Percentiles rank a stretch among this genome's conserved stretches.
Evolutionary conservation across 2,888 invertebrate species (phyloP).

Genomic region (Mimumesa dahlbomi): DNA sequence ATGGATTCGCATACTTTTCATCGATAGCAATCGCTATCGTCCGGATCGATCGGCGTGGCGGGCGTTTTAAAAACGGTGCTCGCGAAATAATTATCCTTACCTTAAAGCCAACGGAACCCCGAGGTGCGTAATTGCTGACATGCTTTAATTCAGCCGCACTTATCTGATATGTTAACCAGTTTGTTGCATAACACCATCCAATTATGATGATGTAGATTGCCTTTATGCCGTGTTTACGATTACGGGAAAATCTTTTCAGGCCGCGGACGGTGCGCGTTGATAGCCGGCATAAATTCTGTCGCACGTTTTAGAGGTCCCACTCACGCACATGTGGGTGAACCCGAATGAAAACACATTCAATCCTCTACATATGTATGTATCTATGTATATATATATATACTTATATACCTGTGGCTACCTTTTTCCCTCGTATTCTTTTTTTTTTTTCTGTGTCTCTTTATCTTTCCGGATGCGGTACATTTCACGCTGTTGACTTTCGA

Average conservation of each 20-base stretch:
- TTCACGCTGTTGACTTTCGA: slow-evolving; percentile 64
- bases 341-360: background rate
- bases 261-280: background rate
- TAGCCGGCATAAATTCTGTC: slow-evolving; percentile 25
- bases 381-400: too few species aligned
- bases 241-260: slow-evolving; percentile 35
- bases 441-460: slow-evolving; percentile 3
- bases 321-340: slow-evolving; percentile 28
- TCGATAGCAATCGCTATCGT: slow-evolving; percentile 29
- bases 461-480: slow-evolving; percentile 64
- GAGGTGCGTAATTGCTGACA: slow-evolving; percentile 55
- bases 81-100: slow-evolving; percentile 50
- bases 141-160: slow-evolving; percentile 49
- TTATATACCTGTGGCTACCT: slow-evolving; percentile 12
- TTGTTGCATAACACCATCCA: slow-evolving; percentile 46
- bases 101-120: slow-evolving; percentile 39
- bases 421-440: slow-evolving; percentile 1
- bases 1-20: slow-evolving; percentile 12
- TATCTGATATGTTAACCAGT: slow-evolving; percentile 57
- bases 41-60: slow-evolving; percentile 26
- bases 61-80: slow-evolving; percentile 14
- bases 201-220: slow-evolving; percentile 55
- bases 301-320: slow-evolving; percentile 9
- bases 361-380: too few species aligned
- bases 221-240: slow-evolving; percentile 32